Base-by-base conservation (phyloP, 2,888 invertebrate genomes). In the Embidobia sp. region DNA sequence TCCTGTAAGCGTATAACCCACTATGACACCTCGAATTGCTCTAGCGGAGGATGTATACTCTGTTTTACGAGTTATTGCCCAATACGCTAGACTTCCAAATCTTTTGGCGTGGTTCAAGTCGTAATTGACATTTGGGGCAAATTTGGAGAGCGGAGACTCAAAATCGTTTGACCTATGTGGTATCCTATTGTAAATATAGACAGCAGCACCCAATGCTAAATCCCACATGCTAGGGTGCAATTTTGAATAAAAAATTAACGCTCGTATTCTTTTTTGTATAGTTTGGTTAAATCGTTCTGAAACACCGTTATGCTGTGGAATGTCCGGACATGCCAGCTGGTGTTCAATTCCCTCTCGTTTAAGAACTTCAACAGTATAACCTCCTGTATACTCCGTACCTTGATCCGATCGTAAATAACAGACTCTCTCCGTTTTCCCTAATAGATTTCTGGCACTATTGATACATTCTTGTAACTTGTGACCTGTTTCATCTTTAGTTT, bases 371-470 rank as follows among this genome's bases (percentile, higher is more conserved):
- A 16, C 16, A 3, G 49, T 69, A 48, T 69, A 48, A 0, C 44
- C 66, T 1, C 57, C 64, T n/a, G 16, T 57, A 27, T 18, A 69
- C 40, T 69, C 57, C 5, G 57, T 57, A 0, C 48, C 57, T 15
- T 79, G 69, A 49, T 82, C 82, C 0, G 81, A 72, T 42, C 74
- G 53, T 26, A 83, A 29, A 49, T 82, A 83, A 11, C 81, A 84
- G 2, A 83, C 70, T 53, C 81, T 82, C 4, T 35, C 79, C 57
- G 80, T 35, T 51, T 27, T 48, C 11, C 82, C 80, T 18, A 80
- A 44, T 44, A 83, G 40, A 69, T 82, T 82, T 75, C 82, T 63
- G n/a, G 79, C 44, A 48, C 70, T 66, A 35, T 27, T 79, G 4
- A 82, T 29, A 42, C 78, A 80, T 8, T 4, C 13, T 31, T 78